These are phyloP conservation scores for Perodicticus potto DNA, from an alignment of 2,797 vertebrate species.

Conservation along the genomic window DNA sequence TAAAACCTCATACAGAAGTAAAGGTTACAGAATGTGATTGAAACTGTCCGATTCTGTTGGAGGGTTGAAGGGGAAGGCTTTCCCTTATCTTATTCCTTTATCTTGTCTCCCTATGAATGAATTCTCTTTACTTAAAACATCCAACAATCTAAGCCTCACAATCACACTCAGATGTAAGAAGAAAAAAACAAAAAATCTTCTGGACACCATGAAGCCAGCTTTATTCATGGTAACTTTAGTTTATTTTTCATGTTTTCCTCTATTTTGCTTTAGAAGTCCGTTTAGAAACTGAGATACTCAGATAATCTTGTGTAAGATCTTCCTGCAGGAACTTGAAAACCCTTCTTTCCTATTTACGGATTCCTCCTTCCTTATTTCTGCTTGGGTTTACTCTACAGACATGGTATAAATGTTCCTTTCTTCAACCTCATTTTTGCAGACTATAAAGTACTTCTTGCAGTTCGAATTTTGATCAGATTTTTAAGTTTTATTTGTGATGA, in stretches of 20 bases:
- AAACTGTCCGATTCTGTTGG: conserved; percentile 63
- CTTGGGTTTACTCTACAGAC: not conserved
- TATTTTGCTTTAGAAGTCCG: conserved; percentile 57
- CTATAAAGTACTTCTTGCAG: not conserved
- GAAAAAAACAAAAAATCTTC: not conserved
- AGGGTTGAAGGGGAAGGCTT: not conserved
- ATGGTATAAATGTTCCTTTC: not conserved
- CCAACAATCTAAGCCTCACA: conserved; percentile 60
- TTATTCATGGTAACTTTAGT: conserved; percentile 26
- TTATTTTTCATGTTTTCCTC: conserved; percentile 4
- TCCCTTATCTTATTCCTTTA: conserved; percentile 36
- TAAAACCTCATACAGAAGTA: conserved; percentile 42
- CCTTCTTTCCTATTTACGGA: not conserved
- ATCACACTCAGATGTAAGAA: conserved; percentile 52
- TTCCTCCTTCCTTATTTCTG: conserved; percentile 48
- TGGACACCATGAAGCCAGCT: not conserved
- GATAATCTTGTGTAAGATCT: not conserved
- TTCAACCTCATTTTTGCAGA: not conserved
- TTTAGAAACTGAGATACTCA: conserved; percentile 36
- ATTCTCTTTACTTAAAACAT: conserved; percentile 55
- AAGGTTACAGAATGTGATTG: conserved; percentile 45
- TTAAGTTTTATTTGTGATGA: not conserved
- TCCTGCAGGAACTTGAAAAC: not conserved
- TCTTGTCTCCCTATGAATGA: too few species aligned
- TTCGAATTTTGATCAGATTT: not conserved